Conservation (phyloP, 2,113 vertebrate genomes). For the Tetraodon nigroviridis region DNA sequence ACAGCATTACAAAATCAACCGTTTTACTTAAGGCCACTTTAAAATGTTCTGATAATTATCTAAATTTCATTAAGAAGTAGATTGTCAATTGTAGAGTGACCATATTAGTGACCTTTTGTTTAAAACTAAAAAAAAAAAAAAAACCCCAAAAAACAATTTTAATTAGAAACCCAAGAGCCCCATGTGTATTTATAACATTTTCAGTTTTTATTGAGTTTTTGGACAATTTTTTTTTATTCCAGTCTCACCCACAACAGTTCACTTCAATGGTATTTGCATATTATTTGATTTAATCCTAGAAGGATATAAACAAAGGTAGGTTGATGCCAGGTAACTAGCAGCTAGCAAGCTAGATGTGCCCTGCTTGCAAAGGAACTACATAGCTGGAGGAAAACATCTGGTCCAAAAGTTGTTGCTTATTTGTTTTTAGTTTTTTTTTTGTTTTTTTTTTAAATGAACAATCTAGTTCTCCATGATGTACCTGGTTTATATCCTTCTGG, state of each 20-base stretch:
- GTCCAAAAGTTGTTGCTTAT: constrained; percentile 6
- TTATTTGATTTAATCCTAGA: constrained; percentile 73
- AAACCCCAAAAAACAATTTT: no score
- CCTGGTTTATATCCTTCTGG: constrained; percentile 76
- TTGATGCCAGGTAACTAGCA: constrained; percentile 38
- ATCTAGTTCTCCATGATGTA: constrained; percentile 34
- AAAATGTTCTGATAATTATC: no score
- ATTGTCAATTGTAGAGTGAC: no score
- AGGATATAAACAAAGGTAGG: constrained; percentile 63
- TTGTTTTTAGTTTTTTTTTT: not conserved
- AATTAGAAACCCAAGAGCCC: not conserved
- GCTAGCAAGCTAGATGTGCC: constrained; percentile 40
- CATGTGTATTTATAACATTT: constrained; percentile 43
- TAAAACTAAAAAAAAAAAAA: no score
- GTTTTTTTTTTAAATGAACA: constrained; percentile 26
- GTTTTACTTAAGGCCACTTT: no score
- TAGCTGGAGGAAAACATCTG: constrained; percentile 5
- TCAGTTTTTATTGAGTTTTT: constrained; percentile 84
- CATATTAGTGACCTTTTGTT: no score
- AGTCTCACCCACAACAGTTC: constrained; percentile 88
- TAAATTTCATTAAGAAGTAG: no score
- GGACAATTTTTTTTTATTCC: constrained; percentile 90
- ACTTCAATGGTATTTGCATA: constrained; percentile 90
- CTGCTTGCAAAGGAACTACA: constrained; percentile 18
- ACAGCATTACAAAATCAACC: no score